phyloP scores from a whole-genome alignment of 2,113 vertebrate species.

The Prunella himalayana region DNA sequence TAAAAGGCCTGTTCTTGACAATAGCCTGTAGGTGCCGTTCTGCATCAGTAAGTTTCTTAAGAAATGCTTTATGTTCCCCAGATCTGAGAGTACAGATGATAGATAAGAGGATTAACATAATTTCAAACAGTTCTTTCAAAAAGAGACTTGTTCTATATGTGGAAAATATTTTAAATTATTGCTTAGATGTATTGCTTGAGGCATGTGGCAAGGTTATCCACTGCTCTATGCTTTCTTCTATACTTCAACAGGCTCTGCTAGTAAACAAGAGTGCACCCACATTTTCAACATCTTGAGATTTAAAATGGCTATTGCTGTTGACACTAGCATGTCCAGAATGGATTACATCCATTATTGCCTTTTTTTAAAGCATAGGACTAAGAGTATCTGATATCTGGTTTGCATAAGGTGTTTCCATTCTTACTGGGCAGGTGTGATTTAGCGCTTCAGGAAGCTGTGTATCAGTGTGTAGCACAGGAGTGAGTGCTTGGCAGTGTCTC shows the following conservation, averaged over 20 bases:
- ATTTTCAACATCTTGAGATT: neutral
- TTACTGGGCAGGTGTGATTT: neutral
- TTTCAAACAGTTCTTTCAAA: slow-evolving; percentile 11
- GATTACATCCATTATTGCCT: neutral
- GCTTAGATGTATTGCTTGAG: neutral
- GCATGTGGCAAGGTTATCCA: neutral
- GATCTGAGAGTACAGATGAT: neutral
- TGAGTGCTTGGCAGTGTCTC: rapidly evolving
- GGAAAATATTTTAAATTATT: neutral
- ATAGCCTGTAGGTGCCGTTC: neutral
- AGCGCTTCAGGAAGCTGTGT: neutral
- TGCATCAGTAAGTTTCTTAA: neutral
- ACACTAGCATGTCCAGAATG: neutral
- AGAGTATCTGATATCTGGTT: neutral
- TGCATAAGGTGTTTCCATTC: neutral
- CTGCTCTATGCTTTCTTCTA: neutral
- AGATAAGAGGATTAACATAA: slow-evolving; percentile 33
- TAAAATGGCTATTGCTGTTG: neutral
- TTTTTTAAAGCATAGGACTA: neutral
- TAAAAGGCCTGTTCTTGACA: neutral
- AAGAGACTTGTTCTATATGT: neutral
- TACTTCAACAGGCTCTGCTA: neutral
- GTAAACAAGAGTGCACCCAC: neutral
- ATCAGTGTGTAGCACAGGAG: neutral
- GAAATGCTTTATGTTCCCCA: neutral